These are phyloP conservation scores for Dicerorhinus sumatrensis DNA, from an alignment of 2,113 vertebrate species.

Conservation along the genomic window DNA sequence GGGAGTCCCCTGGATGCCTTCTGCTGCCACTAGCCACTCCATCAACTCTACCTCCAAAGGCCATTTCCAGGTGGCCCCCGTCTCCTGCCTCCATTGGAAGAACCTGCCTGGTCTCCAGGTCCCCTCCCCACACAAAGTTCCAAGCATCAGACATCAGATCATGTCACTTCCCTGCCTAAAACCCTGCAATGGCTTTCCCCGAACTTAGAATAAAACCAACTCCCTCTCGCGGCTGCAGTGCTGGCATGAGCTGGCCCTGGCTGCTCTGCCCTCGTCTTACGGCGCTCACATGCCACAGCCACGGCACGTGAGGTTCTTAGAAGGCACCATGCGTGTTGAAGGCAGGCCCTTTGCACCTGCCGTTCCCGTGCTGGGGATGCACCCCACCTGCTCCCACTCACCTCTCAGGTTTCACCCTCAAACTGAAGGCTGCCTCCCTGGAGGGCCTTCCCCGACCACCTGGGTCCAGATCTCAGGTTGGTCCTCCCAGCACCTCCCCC, in stretches of 20 bases:
- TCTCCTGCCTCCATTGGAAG: too few relatives aligned
- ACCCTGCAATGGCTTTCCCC: neutral
- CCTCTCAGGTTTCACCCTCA: neutral
- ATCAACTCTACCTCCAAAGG: neutral
- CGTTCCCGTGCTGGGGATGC: accelerated
- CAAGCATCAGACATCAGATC: neutral
- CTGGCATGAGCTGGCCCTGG: neutral
- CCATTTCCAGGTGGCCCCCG: accelerated
- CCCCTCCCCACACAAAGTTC: neutral
- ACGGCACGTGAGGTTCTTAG: accelerated
- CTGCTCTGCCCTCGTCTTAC: too few relatives aligned
- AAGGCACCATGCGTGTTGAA: neutral
- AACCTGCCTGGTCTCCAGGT: neutral
- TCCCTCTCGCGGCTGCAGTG: accelerated
- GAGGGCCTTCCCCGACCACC: accelerated
- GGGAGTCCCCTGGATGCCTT: neutral
- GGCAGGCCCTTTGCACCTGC: neutral
- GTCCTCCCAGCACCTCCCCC: neutral
- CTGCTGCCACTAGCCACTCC: too few relatives aligned
- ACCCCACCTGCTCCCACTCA: neutral
- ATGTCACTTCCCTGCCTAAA: neutral
- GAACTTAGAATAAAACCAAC: neutral
- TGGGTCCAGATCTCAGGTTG: neutral
- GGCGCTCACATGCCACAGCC: too few relatives aligned
- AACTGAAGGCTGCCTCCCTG: neutral